Conservation (phyloP, 2,113 vertebrate genomes). For the Indicator maculatus region DNA sequence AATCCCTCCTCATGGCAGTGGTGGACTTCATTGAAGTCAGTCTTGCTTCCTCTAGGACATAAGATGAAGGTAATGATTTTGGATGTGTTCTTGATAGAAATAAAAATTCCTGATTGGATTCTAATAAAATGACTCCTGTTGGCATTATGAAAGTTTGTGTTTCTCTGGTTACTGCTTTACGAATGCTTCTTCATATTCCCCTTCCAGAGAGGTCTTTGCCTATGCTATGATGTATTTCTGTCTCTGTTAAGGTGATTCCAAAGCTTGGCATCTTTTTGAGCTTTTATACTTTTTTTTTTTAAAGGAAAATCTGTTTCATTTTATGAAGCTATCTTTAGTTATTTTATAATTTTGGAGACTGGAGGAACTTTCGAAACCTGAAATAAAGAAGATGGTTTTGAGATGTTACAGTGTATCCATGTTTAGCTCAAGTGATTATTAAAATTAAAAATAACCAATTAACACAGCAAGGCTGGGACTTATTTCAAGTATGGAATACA, state of each 20-base stretch:
- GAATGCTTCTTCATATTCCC: background rate
- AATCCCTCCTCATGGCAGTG: background rate
- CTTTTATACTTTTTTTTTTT: background rate
- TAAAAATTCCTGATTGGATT: background rate
- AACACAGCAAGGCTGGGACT: background rate
- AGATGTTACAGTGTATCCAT: accelerated
- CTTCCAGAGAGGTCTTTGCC: background rate
- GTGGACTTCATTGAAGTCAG: background rate
- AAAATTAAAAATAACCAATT: background rate
- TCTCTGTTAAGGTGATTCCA: background rate
- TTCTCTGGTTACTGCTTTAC: background rate
- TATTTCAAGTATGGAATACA: background rate
- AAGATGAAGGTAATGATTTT: background rate
- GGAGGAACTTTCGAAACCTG: background rate
- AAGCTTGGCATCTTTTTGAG: background rate
- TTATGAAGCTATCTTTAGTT: background rate
- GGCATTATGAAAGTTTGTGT: background rate
- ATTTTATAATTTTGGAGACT: background rate
- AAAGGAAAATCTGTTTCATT: background rate
- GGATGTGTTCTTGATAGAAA: background rate
- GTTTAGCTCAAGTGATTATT: background rate
- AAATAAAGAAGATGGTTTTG: background rate
- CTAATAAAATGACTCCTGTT: background rate
- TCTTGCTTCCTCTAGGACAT: background rate
- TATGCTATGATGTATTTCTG: background rate